These are phyloP conservation scores for Chrysogorgia sp. DNA, from an alignment of 92 coral and sea anemone genomes.

Conservation along the genomic window DNA sequence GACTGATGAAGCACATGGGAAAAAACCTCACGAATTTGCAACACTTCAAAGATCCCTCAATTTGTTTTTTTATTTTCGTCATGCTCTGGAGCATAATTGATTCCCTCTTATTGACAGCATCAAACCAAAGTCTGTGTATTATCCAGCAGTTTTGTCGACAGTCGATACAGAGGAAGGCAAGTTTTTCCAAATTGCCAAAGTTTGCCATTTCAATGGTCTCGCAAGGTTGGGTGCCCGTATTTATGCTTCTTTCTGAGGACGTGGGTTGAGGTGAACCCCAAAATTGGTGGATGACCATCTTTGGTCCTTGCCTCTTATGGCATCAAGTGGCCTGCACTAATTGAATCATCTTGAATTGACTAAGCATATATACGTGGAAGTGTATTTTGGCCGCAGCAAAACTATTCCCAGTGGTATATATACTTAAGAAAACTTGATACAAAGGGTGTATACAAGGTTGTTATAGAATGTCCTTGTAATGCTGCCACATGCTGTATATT, in stretches of 20 bases:
- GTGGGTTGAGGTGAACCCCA: constrained; percentile 90
- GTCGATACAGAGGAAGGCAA: constrained; percentile 65
- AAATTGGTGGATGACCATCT: constrained; percentile 96
- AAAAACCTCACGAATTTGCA: constrained; percentile 65
- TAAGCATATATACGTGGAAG: no score
- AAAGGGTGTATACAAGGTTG: no score
- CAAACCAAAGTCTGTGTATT: constrained; percentile 75
- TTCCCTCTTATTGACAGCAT: constrained; percentile 89
- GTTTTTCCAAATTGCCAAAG: constrained; percentile 86
- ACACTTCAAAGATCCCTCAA: constrained; percentile 79
- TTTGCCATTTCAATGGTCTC: constrained; percentile 98
- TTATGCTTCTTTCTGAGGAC: constrained; percentile 96
- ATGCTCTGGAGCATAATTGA: no score
- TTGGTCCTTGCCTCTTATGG: constrained; percentile 99
- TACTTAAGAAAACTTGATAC: no score
- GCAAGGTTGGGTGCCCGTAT: constrained; percentile 88
- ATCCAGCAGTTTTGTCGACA: constrained; percentile 64
- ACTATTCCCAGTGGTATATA: no score
- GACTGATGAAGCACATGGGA: constrained; percentile 63
- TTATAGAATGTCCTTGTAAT: no score
- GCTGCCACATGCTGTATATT: no score
- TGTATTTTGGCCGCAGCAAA: no score
- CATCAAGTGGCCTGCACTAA: constrained; percentile 68
- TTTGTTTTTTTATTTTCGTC: constrained; percentile 69
- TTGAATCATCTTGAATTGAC: no score